phyloP scores from a whole-genome alignment of 1,140 invertebrate species.

The Diorhabda carinulata region DNA sequence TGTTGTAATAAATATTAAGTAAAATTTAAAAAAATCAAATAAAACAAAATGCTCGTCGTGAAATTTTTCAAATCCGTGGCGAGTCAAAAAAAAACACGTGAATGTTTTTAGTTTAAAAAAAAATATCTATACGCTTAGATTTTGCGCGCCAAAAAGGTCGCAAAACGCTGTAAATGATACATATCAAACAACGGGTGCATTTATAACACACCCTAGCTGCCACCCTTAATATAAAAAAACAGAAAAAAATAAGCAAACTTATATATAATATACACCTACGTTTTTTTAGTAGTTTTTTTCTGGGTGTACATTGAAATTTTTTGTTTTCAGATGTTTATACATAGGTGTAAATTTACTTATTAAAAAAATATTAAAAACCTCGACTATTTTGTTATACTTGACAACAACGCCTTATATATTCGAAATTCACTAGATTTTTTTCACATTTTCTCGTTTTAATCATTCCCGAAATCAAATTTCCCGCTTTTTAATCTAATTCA shows the following conservation, averaged over 20 bases:
- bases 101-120: background rate
- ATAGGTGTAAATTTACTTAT: background rate
- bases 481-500: too few relatives aligned
- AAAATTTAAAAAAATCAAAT: constrained; percentile 15
- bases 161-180: constrained; percentile 18
- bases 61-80: constrained; percentile 19
- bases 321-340: constrained; percentile 10
- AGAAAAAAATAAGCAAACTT: too few relatives aligned
- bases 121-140: constrained; percentile 15
- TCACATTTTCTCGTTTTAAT: too few relatives aligned
- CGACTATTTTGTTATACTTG: background rate
- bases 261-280: too few relatives aligned
- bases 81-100: constrained; percentile 9
- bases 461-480: too few relatives aligned
- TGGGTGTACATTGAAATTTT: background rate
- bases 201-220: background rate
- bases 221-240: too few relatives aligned
- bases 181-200: constrained; percentile 18
- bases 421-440: too few relatives aligned
- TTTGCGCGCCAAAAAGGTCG: constrained; percentile 5
- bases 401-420: background rate
- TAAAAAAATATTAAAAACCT: background rate
- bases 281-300: background rate
- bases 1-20: constrained; percentile 17
- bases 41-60: constrained; percentile 9